These are phyloP conservation scores for Ametastegia equiseti DNA, from an alignment of 2,888 invertebrate species.

Conservation along the genomic window DNA sequence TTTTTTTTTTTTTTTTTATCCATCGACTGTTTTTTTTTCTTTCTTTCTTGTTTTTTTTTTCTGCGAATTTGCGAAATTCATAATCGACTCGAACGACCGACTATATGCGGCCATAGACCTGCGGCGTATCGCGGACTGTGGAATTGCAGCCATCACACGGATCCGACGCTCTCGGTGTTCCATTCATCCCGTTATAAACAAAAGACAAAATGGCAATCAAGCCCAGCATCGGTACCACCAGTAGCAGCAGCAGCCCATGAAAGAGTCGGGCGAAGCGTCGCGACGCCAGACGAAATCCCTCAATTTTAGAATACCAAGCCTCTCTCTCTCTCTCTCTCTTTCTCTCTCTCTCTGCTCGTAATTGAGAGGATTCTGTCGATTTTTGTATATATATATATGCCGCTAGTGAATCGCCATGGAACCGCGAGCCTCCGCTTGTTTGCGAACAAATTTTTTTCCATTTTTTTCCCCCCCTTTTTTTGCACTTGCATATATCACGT, in stretches of 20 bases:
- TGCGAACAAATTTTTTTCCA: background rate
- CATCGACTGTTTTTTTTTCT: background rate
- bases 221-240: slow-evolving; percentile 56
- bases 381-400: background rate
- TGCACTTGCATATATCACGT: background rate
- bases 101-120: no score
- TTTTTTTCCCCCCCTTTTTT: background rate
- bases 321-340: no score
- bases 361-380: slow-evolving; percentile 4
- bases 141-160: background rate
- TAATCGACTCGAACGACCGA: background rate
- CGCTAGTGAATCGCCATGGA: no score
- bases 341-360: background rate
- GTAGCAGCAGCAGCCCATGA: slow-evolving; percentile 56
- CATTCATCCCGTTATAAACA: slow-evolving; percentile 23
- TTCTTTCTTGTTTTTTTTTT: background rate
- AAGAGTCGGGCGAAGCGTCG: slow-evolving; percentile 55
- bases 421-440: background rate
- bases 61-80: background rate
- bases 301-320: background rate
- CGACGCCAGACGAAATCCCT: background rate
- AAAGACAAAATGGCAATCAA: slow-evolving; percentile 67
- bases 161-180: background rate
- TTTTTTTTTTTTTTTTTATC: no score
- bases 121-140: background rate